phyloP scores from a whole-genome alignment of 2,797 vertebrate genomes.

The Knipowitschia caucasica region DNA sequence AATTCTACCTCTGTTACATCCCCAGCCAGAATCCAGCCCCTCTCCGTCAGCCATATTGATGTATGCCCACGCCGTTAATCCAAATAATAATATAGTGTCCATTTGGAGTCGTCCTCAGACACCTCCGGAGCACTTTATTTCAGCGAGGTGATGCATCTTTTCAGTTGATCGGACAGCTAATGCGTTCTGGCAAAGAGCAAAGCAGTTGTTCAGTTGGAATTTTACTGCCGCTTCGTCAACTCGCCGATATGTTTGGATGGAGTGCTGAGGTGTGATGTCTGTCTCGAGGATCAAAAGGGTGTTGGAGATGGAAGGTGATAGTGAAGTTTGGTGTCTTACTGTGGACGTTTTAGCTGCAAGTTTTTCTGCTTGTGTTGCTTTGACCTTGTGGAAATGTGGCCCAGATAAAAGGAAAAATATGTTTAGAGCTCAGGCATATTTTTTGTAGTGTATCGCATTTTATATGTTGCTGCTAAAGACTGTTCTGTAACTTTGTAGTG shows the following conservation, averaged over 20 bases:
- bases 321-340: too few species aligned
- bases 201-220: conserved; percentile 11
- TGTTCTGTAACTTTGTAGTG: too few species aligned
- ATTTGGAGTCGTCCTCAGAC: conserved; percentile 1
- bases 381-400: too few species aligned
- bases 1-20: conserved; percentile 6
- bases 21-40: conserved; percentile 1
- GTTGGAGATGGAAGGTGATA: too few species aligned
- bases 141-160: neutral
- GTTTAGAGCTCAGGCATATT: too few species aligned
- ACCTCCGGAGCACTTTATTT: neutral
- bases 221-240: neutral
- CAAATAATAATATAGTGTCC: conserved; percentile 6
- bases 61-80: neutral
- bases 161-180: neutral
- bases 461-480: too few species aligned
- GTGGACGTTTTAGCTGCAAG: too few species aligned
- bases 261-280: conserved; percentile 1
- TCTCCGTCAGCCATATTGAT: neutral
- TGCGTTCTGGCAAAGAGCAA: conserved; percentile 3
- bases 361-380: too few species aligned
- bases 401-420: too few species aligned
- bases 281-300: neutral
- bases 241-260: conserved; percentile 1
- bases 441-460: too few species aligned